Percentiles rank a stretch among this genome's conserved stretches.
phyloP scores from a whole-genome alignment of 2,888 invertebrate species.

The Chelonus formosanus region DNA sequence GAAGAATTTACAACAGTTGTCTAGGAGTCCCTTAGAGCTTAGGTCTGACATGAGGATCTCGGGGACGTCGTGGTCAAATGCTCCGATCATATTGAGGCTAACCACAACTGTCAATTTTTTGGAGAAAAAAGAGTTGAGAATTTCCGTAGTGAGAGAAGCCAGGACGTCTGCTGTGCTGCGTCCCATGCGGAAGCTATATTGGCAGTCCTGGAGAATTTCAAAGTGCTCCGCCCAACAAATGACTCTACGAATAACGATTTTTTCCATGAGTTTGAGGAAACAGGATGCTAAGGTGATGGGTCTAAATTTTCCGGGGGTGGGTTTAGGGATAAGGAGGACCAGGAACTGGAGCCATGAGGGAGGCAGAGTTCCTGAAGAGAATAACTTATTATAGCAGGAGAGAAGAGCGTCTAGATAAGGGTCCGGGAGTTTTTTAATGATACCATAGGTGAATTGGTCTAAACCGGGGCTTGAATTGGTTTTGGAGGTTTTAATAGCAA shows the following conservation, averaged over 20 bases:
- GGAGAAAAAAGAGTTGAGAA: slow-evolving; percentile 11
- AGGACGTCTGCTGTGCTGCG: slow-evolving; percentile 26
- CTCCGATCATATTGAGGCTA: slow-evolving; percentile 22
- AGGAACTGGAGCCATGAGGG: neutral
- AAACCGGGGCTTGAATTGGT: too few relatives aligned
- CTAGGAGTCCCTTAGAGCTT: too few relatives aligned
- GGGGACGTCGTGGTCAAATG: slow-evolving; percentile 26
- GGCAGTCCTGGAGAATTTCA: neutral
- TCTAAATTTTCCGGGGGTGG: slow-evolving; percentile 18
- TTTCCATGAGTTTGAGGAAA: slow-evolving; percentile 25
- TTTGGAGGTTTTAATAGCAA: too few relatives aligned
- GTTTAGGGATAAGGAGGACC: slow-evolving; percentile 18
- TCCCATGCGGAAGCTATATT: slow-evolving; percentile 27
- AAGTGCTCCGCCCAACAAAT: slow-evolving; percentile 20
- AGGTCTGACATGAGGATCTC: neutral
- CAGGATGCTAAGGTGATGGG: slow-evolving; percentile 26
- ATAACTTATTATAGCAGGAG: too few relatives aligned
- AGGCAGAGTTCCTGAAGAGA: too few relatives aligned
- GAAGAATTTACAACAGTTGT: too few relatives aligned
- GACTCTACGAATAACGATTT: slow-evolving; percentile 9
- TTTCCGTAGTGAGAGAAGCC: slow-evolving; percentile 16
- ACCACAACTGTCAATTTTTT: slow-evolving; percentile 13
- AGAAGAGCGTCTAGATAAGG: too few relatives aligned
- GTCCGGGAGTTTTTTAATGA: too few relatives aligned
- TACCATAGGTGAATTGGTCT: too few relatives aligned